A percentile compares a stretch with the other conserved stretches of the same genome.
These are phyloP conservation scores for Tapera naevia DNA, from an alignment of 2,797 vertebrate species.

Conservation along the genomic window DNA sequence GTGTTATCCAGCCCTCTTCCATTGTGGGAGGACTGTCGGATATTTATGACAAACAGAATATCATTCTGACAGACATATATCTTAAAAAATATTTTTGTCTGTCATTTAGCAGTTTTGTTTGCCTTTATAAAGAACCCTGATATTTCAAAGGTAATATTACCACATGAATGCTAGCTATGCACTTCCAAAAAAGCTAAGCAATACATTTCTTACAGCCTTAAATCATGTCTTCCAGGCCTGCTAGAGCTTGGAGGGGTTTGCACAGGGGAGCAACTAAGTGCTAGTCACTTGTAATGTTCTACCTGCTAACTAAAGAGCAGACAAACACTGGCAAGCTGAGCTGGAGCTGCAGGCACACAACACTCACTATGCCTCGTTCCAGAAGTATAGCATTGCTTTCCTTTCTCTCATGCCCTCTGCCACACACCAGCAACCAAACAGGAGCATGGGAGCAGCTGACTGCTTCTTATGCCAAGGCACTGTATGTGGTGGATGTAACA, in stretches of 20 bases:
- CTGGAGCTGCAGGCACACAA: background rate
- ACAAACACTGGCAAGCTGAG: background rate
- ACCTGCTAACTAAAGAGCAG: conserved; percentile 14
- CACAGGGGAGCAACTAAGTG: background rate
- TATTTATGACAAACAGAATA: background rate
- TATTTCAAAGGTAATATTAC: background rate
- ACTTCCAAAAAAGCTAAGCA: background rate
- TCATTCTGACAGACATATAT: background rate
- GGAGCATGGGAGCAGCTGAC: conserved; percentile 35
- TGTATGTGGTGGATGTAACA: background rate
- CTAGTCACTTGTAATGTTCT: conserved; percentile 13
- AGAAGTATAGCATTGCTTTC: background rate
- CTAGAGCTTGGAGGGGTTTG: background rate
- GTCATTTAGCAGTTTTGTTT: background rate
- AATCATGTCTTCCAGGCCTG: background rate
- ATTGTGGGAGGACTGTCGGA: background rate
- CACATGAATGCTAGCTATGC: background rate
- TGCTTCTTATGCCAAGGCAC: background rate
- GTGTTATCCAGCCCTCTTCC: background rate
- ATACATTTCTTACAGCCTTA: background rate
- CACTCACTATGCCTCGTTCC: background rate
- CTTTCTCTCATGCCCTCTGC: conserved; percentile 2
- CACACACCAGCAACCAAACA: background rate
- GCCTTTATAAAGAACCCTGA: background rate
- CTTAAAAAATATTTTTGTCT: background rate